Evolutionary conservation across 2,113 vertebrate species (phyloP), one percentile per base, ranked within the genome.

Genomic region (Sprattus sprattus): DNA sequence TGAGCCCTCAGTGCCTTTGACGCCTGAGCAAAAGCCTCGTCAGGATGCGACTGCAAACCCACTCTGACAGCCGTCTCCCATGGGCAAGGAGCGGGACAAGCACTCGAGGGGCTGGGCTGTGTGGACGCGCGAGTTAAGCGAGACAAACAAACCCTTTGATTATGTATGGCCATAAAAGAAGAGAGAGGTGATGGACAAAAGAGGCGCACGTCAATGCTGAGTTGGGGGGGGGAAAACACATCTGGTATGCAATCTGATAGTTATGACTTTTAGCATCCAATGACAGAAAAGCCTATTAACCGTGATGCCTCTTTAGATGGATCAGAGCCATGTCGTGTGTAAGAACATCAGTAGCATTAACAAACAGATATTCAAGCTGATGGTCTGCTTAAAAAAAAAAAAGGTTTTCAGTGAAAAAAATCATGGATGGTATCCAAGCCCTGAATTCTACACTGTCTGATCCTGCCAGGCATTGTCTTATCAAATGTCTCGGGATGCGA

Each of bases 11-110:
- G 1, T 39, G 28, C 71, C 71, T 78, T 32, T 32, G 67, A 75
- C 71, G 71, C 44, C 71, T 10, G 28, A 39, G 32, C 11, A 39
- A 11, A 2, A 78, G 32, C 2, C 71, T 78, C 71, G 5, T 78
- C 71, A 44, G 28, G 32, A 32, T 16, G 10, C 10, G 71, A 15
- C 32, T 15, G 71, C 71, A 32, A 78, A 78, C 71, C 25, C 25
- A 39, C 10, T 44, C 71, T 78, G 71, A 78, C 71, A 78, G 25
- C 71, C 71, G 32, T 39, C 71, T 78, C 71, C 71, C 71, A 78
- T 15, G 25, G 71, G 71, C 71, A 39, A 18, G 22, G 25, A 8
- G 44, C 28, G 10, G 13, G 71, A 78, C 11, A 78, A 11, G 71
- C 71, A 78, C 71, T 13, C 28, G 28, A 78, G 71, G 13, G 39